These are phyloP conservation scores for Holothuria scabra DNA, from an alignment of 53 echinoderm and acorn worm species.

Conservation along the genomic window DNA sequence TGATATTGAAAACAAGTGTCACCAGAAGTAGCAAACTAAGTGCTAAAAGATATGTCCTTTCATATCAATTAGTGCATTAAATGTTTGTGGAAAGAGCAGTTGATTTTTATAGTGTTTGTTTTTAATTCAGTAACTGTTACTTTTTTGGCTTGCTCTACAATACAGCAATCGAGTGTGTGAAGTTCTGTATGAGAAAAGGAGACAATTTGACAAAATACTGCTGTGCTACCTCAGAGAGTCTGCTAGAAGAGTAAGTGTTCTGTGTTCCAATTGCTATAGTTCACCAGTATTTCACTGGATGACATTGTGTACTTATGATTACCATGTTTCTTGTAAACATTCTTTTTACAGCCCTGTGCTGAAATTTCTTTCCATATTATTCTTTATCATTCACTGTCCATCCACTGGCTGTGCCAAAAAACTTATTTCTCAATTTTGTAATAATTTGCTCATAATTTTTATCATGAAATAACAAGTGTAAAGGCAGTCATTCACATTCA, in stretches of 20 bases:
- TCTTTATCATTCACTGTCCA: background rate
- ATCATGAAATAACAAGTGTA: background rate
- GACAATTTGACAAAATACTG: slow-evolving; percentile 92
- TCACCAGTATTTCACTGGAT: no score
- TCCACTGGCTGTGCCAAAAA: background rate
- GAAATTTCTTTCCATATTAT: no score
- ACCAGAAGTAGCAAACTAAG: no score
- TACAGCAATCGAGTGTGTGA: slow-evolving; percentile 93
- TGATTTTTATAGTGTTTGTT: no score
- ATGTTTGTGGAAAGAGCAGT: background rate
- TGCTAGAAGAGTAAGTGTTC: slow-evolving; percentile 67
- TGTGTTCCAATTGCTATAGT: no score
- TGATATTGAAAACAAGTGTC: no score
- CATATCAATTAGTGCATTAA: no score
- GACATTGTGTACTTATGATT: no score
- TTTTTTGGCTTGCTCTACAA: background rate
- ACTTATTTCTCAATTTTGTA: background rate
- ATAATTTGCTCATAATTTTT: background rate
- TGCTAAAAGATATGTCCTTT: no score
- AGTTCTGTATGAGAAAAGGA: slow-evolving; percentile 86
- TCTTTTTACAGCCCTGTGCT: no score
- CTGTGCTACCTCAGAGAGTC: slow-evolving; percentile 90
- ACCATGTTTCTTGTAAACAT: no score
- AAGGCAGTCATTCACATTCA: background rate
- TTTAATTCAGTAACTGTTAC: background rate